A percentile compares a stretch with the other conserved stretches of the same genome.
Conservation (phyloP, 2,113 vertebrate species). For the Vidua macroura region DNA sequence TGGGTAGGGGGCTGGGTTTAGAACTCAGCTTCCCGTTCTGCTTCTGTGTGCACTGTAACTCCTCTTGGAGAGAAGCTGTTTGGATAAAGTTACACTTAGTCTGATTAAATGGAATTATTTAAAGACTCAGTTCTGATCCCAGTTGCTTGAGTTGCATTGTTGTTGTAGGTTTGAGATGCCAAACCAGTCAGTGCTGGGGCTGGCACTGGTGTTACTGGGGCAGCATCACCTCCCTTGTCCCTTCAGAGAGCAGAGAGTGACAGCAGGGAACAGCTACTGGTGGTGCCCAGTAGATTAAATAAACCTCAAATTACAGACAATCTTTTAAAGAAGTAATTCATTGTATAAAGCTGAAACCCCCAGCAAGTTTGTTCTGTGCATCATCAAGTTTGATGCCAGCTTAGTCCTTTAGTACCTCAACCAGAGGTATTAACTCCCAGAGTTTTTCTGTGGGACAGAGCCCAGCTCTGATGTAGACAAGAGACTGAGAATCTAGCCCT, state of each 20-base stretch:
- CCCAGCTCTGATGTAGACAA: neutral
- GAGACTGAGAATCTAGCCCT: neutral
- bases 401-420: neutral
- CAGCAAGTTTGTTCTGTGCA: neutral
- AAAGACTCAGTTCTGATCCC: neutral
- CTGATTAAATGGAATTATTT: slow-evolving; percentile 59
- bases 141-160: neutral
- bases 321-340: neutral
- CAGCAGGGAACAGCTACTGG: fast-evolving
- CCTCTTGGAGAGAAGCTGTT: neutral
- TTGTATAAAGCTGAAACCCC: fast-evolving
- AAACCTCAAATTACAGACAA: neutral
- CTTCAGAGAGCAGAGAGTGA: neutral
- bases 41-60: slow-evolving; percentile 30
- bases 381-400: neutral
- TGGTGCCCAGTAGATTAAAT: neutral
- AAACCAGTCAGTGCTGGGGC: neutral
- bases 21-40: neutral
- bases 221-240: neutral
- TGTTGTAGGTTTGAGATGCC: neutral
- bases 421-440: neutral
- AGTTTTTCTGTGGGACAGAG: neutral
- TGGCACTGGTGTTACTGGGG: neutral
- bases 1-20: neutral
- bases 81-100: neutral